Conservation (phyloP, 1,140 invertebrate genomes). For the Polyergus mexicanus region DNA sequence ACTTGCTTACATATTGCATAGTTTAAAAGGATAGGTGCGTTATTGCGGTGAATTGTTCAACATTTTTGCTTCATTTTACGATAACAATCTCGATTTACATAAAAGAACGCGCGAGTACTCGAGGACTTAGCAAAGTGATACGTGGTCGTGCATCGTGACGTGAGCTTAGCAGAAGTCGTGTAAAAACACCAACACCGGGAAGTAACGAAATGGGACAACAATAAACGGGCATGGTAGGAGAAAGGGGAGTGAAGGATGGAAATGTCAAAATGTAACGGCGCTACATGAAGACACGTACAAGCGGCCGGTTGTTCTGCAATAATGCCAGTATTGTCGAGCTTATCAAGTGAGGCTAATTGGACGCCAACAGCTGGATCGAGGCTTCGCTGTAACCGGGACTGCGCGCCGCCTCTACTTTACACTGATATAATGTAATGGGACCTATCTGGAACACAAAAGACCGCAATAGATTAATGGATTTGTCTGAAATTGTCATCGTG, state of each 20-base stretch:
- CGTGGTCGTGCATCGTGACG: constrained; percentile 17
- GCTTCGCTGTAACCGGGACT: constrained; percentile 69
- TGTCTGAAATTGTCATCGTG: constrained; percentile 82
- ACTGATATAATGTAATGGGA: constrained; percentile 85
- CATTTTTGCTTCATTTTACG: constrained; percentile 2
- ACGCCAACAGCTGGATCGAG: constrained; percentile 84
- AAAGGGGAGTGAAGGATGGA: constrained; percentile 71
- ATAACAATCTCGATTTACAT: constrained; percentile 13
- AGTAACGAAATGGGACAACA: constrained; percentile 39
- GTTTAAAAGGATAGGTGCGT: background rate
- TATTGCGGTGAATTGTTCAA: background rate
- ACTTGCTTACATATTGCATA: background rate
- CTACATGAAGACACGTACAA: constrained; percentile 78
- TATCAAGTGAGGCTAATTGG: constrained; percentile 86
- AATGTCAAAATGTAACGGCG: constrained; percentile 82
- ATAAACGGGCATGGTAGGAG: background rate
- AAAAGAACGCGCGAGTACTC: background rate
- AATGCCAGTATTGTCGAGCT: constrained; percentile 86
- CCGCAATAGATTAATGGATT: constrained; percentile 84
- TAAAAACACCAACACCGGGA: constrained; percentile 29
- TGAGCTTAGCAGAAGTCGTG: constrained; percentile 26
- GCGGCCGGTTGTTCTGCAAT: constrained; percentile 84
- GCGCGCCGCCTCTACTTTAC: constrained; percentile 81
- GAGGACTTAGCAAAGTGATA: constrained; percentile 9
- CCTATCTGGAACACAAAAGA: constrained; percentile 84